Base-by-base conservation (phyloP, 1,140 invertebrate genomes). In the Bombus consobrinus region DNA sequence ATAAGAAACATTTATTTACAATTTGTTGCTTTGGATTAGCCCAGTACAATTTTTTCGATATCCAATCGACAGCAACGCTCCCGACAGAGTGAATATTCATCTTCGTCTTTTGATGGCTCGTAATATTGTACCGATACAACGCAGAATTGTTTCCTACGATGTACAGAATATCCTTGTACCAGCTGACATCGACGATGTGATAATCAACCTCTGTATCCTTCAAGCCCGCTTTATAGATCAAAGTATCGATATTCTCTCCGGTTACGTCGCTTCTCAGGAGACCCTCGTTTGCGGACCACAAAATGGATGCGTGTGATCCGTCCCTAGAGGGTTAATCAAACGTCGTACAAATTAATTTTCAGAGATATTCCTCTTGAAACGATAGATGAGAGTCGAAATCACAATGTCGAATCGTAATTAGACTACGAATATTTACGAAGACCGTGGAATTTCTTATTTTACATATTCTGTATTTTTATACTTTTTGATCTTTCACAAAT, bases 41-140 rank as follows among this genome's bases (percentile, higher is more conserved):
- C 98, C 98, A 99, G 92, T 99, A 99, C 1, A 99, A 93, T 92
- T 98, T 97, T 43, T 97, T 97, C 1, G 98, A 98, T 47, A 99
- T 96, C 98, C 98, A 98, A 92, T 99, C 98, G 4, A 98, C 97
- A 0, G 98, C 97, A 34, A 99, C 96, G 87, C 97, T 97, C 0
- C 97, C 96, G 2, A 98, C 98, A 37, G 97, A 97, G 68, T 97
- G 96, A 83, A 97, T 96, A 89, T 97, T 96, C 15, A 95, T 93
- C 88, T 97, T 95, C 32, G 95, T 93, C 18, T 96, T 96, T 28
- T 96, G 93, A 72, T 96, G 95, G 4, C 94, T 96, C 0, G 96
- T 97, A 3, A 96, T 96, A 90, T 98, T 98, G 83, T 97, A 97
- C 94, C 96, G 96, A 90, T 97, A 96, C 0, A 98, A 95, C 28